A percentile compares a stretch with the other conserved stretches of the same genome.
phyloP scores from a whole-genome alignment of 2,888 invertebrate species.

The Lasioglossum vierecki region DNA sequence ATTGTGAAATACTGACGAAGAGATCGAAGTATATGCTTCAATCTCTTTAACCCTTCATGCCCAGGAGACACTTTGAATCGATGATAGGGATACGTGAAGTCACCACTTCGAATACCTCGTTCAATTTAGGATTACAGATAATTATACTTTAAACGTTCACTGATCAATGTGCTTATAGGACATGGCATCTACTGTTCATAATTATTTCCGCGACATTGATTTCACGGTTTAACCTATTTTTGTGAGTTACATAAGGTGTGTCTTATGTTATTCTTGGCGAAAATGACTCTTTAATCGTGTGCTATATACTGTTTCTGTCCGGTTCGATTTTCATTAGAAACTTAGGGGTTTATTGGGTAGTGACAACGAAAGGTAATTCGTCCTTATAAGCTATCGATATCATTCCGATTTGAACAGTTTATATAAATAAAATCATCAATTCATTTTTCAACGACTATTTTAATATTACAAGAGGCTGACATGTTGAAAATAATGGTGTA shows the following conservation, averaged over 20 bases:
- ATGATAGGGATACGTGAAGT: not conserved
- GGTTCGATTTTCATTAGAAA: not conserved
- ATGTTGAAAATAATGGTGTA: no score
- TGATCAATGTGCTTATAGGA: not conserved
- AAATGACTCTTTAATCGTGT: not conserved
- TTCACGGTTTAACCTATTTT: not conserved
- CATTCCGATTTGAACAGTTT: not conserved
- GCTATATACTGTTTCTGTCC: not conserved
- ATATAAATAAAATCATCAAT: not conserved
- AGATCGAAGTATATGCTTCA: not conserved
- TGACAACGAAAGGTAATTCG: not conserved
- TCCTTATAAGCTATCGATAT: not conserved
- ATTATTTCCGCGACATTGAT: not conserved
- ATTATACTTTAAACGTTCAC: not conserved
- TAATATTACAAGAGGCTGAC: not conserved
- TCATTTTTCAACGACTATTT: not conserved
- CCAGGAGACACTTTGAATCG: not conserved
- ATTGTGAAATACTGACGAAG: not conserved
- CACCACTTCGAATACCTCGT: not conserved
- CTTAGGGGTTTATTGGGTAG: not conserved
- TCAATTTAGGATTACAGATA: not conserved
- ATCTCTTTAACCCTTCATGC: not conserved
- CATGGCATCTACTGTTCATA: not conserved
- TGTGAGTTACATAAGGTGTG: not conserved
- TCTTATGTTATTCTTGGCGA: not conserved